Evolutionary conservation across 2,888 invertebrate genomes (phyloP).

Genomic region (Nematopogon swammerdamellus): DNA sequence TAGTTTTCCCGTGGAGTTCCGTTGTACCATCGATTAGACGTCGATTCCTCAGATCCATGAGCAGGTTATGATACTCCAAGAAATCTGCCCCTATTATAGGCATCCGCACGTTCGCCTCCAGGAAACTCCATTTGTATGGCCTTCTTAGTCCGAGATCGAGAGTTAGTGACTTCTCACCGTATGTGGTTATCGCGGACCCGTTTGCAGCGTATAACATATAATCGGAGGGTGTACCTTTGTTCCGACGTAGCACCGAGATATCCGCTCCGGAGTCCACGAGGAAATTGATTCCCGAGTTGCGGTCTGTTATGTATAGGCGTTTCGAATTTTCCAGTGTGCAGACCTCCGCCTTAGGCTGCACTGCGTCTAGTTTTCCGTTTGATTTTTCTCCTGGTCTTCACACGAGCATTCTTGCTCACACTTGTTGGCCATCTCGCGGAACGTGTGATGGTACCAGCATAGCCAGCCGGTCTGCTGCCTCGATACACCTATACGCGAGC

Average conservation of each 20-base stretch:
- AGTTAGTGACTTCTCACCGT: constrained; percentile 5
- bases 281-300: constrained; percentile 6
- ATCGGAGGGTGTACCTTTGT: not conserved
- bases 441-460: not conserved
- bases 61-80: constrained; percentile 2
- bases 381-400: not conserved
- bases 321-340: constrained; percentile 5
- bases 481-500: not conserved
- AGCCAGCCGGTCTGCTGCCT: not conserved
- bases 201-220: constrained; percentile 15
- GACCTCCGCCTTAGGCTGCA: constrained; percentile 7
- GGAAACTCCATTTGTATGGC: constrained; percentile 10
- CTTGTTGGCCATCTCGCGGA: not conserved
- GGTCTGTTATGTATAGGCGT: constrained; percentile 10
- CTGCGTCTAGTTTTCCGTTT: constrained; percentile 1
- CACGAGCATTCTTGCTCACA: not conserved
- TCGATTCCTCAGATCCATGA: constrained; percentile 6
- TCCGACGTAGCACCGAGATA: constrained; percentile 8
- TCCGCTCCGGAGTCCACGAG: constrained; percentile 8
- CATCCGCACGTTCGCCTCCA: constrained; percentile 8
- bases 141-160: constrained; percentile 10
- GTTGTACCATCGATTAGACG: constrained; percentile 3
- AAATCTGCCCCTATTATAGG: constrained; percentile 11
- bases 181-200: constrained; percentile 10
- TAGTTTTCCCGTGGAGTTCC: not conserved